Base-by-base conservation (phyloP, 2,797 vertebrate species). In the Enteromius fasciolatus region DNA sequence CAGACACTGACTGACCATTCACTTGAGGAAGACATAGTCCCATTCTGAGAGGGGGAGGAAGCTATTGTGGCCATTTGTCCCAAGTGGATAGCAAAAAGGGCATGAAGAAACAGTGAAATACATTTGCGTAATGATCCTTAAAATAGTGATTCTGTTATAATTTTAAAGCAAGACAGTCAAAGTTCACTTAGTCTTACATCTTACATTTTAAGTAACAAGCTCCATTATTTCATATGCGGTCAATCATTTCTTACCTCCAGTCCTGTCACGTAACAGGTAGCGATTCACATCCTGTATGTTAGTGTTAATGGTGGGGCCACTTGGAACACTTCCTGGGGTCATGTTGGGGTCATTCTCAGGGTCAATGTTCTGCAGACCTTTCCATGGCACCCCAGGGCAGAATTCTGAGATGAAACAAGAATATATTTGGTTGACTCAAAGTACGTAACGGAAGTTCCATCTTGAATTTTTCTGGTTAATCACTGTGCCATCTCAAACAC, bases 341-440 rank as follows among this genome's bases (percentile, higher is more conserved):
- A 98, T 97, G 86, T 99, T 98, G 0, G 98, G 98, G 92, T 99
- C 98, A 83, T 97, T 98, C 91, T 99, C 98, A 0, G 98, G 98
- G 90, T 99, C 98, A 31, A 99, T 98, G 85, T 98, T 99, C 94
- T 99, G 98, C 89, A 99, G 95, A 90, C 98, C 98, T 93, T 99
- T 99, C 98, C 98, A 99, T 25, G 98, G 98, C 79, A 98, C 98
- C 85, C 98, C 98, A 44, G 98, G 98, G 87, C 98, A 98, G 91
- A 99, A 99, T 91, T 99, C 98, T 99, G 85, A 57, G 25, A 48
- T 9, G 66, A 31, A 36, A 48, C 77, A 86, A 87, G 25, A 31
- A 46, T 17, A 48, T 31, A 57, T 48, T 48, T 7, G 15, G 4
- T 9, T 33, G 54, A 23, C 10, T 59, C n/a, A 23, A 57, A 59